Conservation (phyloP, 2,113 vertebrate species). For the Serinus canaria region DNA sequence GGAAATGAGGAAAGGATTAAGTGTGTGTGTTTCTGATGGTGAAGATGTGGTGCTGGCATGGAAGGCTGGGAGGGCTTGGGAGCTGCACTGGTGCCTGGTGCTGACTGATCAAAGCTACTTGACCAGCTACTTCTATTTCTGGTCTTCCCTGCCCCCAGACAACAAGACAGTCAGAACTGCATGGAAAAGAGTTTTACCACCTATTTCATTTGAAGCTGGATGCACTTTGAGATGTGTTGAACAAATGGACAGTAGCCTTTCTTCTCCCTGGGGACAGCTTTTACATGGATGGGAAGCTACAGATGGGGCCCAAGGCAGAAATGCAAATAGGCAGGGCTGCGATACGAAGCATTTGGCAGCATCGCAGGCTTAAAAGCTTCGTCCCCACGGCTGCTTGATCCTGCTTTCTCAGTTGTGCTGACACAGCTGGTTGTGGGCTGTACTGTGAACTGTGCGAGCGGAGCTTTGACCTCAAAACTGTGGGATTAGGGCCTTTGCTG, state of each 20-base stretch:
- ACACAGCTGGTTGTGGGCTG: constrained; percentile 59
- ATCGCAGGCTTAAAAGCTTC: constrained; percentile 8
- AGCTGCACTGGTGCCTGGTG: background rate
- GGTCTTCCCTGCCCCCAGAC: background rate
- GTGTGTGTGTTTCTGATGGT: background rate
- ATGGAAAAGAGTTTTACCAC: background rate
- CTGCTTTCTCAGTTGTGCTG: constrained; percentile 38
- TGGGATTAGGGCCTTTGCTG: constrained; percentile 16
- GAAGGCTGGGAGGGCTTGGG: background rate
- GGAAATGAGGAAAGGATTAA: background rate
- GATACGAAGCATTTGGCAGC: constrained; percentile 61
- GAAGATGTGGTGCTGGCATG: background rate
- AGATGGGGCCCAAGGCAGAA: constrained; percentile 61
- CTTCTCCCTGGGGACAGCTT: constrained; percentile 6
- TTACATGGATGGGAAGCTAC: constrained; percentile 53
- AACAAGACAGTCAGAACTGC: background rate
- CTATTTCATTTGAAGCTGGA: constrained; percentile 25
- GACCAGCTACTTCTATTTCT: background rate
- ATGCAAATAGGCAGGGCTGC: constrained; percentile 53
- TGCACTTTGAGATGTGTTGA: background rate
- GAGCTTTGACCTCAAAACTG: constrained; percentile 42
- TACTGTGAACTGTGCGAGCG: background rate
- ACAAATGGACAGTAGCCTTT: constrained; percentile 57
- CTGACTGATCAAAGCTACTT: background rate
- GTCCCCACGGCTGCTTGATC: constrained; percentile 50